phyloP scores from a whole-genome alignment of 1,140 invertebrate species.

The Eurosta solidaginis region DNA sequence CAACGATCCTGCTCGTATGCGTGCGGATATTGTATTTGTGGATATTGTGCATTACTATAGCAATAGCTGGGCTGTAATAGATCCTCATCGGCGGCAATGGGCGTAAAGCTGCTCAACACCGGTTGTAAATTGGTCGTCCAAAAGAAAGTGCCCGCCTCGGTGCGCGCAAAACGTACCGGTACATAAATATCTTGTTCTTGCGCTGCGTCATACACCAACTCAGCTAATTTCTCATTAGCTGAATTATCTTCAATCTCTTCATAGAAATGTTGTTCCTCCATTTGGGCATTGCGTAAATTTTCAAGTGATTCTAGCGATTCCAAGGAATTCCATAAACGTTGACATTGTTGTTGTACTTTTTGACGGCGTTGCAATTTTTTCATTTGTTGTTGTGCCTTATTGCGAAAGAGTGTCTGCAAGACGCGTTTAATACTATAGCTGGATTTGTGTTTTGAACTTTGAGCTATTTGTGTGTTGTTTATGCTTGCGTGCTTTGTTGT shows the following conservation, averaged over 20 bases:
- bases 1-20: conserved; percentile 59
- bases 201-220: conserved; percentile 60
- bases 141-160: conserved; percentile 65
- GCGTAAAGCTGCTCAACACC: conserved; percentile 45
- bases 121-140: conserved; percentile 63
- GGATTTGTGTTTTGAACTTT: conserved; percentile 46
- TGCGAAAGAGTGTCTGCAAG: conserved; percentile 59
- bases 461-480: conserved; percentile 40
- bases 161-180: conserved; percentile 64
- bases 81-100: conserved; percentile 53
- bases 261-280: conserved; percentile 52
- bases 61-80: conserved; percentile 53
- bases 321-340: conserved; percentile 38
- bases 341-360: conserved; percentile 4
- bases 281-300: conserved; percentile 53
- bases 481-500: conserved; percentile 38
- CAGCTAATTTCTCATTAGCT: conserved; percentile 68
- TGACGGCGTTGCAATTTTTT: not conserved
- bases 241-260: conserved; percentile 68
- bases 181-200: conserved; percentile 56
- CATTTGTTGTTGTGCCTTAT: conserved; percentile 47
- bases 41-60: conserved; percentile 59
- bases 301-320: conserved; percentile 54
- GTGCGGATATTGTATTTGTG: conserved; percentile 56
- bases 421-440: conserved; percentile 65